Conservation (phyloP, 2,797 vertebrate genomes). For the Triplophysa yarkandensis region DNA sequence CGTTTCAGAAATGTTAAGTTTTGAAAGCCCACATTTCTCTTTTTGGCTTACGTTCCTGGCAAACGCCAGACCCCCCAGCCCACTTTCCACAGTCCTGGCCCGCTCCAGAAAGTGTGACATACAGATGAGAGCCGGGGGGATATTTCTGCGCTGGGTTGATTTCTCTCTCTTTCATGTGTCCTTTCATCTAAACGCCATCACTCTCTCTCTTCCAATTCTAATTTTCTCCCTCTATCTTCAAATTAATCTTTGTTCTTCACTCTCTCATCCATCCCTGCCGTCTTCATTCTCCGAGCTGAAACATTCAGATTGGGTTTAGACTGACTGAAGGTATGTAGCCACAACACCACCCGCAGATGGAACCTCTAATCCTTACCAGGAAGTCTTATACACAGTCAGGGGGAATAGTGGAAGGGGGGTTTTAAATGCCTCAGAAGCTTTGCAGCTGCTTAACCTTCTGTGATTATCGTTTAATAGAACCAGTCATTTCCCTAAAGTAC, state of each 20-base stretch:
- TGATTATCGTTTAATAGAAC: conserved; percentile 69
- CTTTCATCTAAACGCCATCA: conserved; percentile 14
- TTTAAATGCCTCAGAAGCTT: conserved; percentile 74
- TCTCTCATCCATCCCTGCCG: conserved; percentile 53
- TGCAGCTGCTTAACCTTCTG: conserved; percentile 73
- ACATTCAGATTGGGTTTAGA: conserved; percentile 80
- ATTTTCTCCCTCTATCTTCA: conserved; percentile 24
- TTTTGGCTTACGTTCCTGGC: conserved; percentile 5
- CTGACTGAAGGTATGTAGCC: conserved; percentile 79
- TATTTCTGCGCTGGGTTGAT: conserved; percentile 35
- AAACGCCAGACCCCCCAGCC: background rate
- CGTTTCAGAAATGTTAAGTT: conserved; percentile 34
- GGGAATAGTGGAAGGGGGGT: conserved; percentile 59
- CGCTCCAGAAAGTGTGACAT: conserved; percentile 13
- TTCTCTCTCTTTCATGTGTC: conserved; percentile 23
- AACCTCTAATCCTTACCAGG: conserved; percentile 70
- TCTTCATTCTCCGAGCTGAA: conserved; percentile 59
- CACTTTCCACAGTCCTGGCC: background rate
- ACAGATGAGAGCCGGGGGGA: conserved; percentile 20
- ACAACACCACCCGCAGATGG: conserved; percentile 78
- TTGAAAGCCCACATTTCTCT: conserved; percentile 32
- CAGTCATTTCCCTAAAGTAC: conserved; percentile 38
- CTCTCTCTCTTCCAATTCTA: conserved; percentile 19
- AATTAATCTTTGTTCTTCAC: conserved; percentile 4
- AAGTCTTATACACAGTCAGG: conserved; percentile 73